Evolutionary conservation across 1,140 invertebrate species (phyloP), one percentile per base, ranked within the genome.

Genomic region (Brevipalpus yothersi): DNA sequence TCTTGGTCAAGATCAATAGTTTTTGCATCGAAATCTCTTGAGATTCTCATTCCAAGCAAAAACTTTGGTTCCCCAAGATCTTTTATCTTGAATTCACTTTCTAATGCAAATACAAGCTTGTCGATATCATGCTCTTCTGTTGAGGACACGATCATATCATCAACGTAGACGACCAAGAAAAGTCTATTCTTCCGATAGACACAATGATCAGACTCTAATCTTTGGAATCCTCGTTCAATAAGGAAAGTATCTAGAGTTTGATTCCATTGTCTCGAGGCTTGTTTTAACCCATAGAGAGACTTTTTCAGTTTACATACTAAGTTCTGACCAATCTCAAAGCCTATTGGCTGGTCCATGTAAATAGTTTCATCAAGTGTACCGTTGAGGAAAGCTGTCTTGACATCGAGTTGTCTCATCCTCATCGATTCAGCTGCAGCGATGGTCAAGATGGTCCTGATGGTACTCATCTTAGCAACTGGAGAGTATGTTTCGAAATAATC

Each of bases 331-430:
- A 15, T 15, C 9, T 43, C 15, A 43, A 43, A 43, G 15, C 42
- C 42, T 43, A 11, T 15, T 11, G 42, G 42, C 42, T 43, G 42
- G n/a, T n/a, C n/a, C n/a, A n/a, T n/a, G n/a, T n/a, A n/a, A n/a
- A n/a, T n/a, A n/a, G n/a, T n/a, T n/a, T n/a, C n/a, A n/a, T n/a
- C n/a, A n/a, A n/a, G n/a, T n/a, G n/a, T n/a, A n/a, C n/a, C n/a
- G n/a, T n/a, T n/a, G n/a, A 72, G 61, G 67, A 70, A 72, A 4
- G 61, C 61, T n/a, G 61, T 59, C 19, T 41, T 53, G 4, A 62
- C 56, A 59, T 59, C 61, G 5, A 59, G 13, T 45, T 61, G 62
- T 41, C 39, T 17, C 5, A 56, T 55, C 39, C 4, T 39, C 10
- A 56, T 7, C 3, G 54, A 10, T 4, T 17, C 5, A 4, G 10